Conservation (phyloP, 2,888 invertebrate genomes). For the Coremacera marginata region DNA sequence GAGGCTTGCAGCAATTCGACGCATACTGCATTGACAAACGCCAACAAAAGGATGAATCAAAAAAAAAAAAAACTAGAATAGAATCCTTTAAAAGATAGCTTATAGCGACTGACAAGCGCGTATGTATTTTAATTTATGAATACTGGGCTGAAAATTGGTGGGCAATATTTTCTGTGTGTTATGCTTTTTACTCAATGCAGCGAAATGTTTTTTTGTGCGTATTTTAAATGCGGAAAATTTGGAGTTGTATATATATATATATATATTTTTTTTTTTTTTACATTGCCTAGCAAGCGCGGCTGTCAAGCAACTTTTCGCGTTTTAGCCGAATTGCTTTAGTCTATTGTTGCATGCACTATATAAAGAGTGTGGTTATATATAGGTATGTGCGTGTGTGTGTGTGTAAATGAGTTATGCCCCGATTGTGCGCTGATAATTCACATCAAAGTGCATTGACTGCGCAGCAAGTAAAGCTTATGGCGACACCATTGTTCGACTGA, state of each 20-base stretch:
- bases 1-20: not conserved
- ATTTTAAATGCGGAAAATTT: not conserved
- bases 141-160: too few species aligned
- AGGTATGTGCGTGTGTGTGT: not conserved
- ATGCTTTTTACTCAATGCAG: not conserved
- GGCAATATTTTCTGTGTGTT: too few species aligned
- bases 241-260: not conserved
- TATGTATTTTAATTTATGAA: too few species aligned
- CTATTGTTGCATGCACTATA: not conserved
- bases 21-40: not conserved
- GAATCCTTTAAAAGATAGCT: too few species aligned
- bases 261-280: not conserved
- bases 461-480: not conserved
- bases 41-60: not conserved
- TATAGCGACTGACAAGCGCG: too few species aligned
- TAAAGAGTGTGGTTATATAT: not conserved
- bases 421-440: slow-evolving; percentile 13
- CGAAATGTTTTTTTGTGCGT: not conserved
- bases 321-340: not conserved
- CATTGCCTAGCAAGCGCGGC: not conserved
- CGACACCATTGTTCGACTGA: not conserved
- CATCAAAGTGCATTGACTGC: slow-evolving; percentile 8
- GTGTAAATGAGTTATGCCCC: not conserved
- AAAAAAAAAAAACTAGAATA: not conserved
- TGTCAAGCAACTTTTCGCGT: not conserved